Evolutionary conservation across 1,140 invertebrate species (phyloP).

Genomic region (Zophobas morio): DNA sequence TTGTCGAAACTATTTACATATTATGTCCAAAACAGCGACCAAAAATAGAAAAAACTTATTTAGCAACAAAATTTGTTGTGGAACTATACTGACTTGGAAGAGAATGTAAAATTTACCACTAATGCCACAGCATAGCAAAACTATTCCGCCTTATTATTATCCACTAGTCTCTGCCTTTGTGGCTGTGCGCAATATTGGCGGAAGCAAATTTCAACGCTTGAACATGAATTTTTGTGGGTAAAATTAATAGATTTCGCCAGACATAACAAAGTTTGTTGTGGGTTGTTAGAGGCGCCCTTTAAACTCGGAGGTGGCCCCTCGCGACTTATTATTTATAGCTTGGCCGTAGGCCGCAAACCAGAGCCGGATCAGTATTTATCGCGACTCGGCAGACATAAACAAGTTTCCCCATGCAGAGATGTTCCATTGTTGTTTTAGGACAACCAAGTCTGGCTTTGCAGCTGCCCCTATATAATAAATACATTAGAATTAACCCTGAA

Average conservation of each 20-base stretch:
- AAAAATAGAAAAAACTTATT: too few relatives aligned
- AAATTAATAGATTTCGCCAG: background rate
- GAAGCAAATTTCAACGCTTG: too few relatives aligned
- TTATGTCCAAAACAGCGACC: too few relatives aligned
- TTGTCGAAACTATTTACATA: too few relatives aligned
- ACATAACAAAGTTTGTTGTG: conserved; percentile 20
- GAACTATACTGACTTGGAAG: too few relatives aligned
- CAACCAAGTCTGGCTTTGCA: conserved; percentile 35
- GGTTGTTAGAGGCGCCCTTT: conserved; percentile 25
- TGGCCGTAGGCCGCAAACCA: conserved; percentile 36
- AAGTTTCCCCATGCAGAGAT: conserved; percentile 43
- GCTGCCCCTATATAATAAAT: conserved; percentile 46
- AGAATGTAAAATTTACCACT: too few relatives aligned
- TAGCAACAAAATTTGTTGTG: too few relatives aligned
- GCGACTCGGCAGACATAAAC: conserved; percentile 44
- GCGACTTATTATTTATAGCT: conserved; percentile 46
- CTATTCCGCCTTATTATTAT: too few relatives aligned
- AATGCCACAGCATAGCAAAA: too few relatives aligned
- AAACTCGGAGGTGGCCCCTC: conserved; percentile 32
- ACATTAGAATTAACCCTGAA: conserved; percentile 42
- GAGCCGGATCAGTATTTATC: conserved; percentile 44
- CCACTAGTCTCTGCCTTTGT: too few relatives aligned
- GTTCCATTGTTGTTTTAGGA: conserved; percentile 46
- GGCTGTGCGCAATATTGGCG: too few relatives aligned
- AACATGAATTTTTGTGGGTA: background rate